Evolutionary conservation across 2,797 vertebrate genomes (phyloP).

Genomic region (Hydrophis major): DNA sequence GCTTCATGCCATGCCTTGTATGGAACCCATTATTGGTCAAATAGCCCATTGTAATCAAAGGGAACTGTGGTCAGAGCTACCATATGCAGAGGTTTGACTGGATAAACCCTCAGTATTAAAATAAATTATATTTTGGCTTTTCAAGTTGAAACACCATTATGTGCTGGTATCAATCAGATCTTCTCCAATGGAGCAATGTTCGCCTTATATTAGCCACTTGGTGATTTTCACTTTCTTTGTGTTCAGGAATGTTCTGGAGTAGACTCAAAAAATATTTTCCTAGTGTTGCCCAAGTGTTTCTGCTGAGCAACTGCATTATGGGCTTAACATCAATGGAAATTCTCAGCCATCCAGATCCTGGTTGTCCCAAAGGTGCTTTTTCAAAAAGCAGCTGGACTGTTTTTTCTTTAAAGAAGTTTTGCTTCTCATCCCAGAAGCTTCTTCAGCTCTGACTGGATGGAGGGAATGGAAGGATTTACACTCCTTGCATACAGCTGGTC

Average conservation of each 20-base stretch:
- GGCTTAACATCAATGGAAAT: too few species aligned
- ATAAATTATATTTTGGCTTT: constrained; percentile 51
- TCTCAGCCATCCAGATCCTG: too few species aligned
- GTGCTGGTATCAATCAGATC: constrained; percentile 36
- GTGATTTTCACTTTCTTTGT: neutral
- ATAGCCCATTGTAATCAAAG: constrained; percentile 52
- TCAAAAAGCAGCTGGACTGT: too few species aligned
- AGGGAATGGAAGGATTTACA: too few species aligned
- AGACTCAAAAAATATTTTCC: neutral
- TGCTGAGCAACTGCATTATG: neutral
- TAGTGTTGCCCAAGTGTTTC: neutral
- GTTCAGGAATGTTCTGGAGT: neutral
- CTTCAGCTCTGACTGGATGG: too few species aligned
- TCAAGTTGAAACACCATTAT: constrained; percentile 42
- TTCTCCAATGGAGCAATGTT: constrained; percentile 16
- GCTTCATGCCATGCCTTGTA: constrained; percentile 41
- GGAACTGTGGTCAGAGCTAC: constrained; percentile 31
- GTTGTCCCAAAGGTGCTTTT: too few species aligned
- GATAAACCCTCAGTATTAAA: constrained; percentile 49
- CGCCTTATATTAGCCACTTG: constrained; percentile 25
- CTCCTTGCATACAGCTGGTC: too few species aligned
- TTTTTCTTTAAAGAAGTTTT: too few species aligned
- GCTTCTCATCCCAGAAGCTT: too few species aligned
- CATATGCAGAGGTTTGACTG: constrained; percentile 24
- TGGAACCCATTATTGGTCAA: constrained; percentile 49